phyloP scores from a whole-genome alignment of 64 coral and sea anemone genomes.

The Stichodactyla mertensii region DNA sequence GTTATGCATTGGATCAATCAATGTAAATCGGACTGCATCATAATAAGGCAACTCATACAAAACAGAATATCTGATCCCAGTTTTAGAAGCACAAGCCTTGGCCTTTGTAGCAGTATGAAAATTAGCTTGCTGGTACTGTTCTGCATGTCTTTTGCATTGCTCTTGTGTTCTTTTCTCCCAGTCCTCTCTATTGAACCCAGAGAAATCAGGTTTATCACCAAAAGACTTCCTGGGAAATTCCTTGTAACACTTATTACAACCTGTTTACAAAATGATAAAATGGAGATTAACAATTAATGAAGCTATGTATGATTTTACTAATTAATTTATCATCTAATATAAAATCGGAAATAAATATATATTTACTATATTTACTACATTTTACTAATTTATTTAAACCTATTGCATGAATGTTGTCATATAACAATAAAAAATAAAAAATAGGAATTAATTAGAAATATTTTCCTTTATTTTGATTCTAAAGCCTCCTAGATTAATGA shows the following conservation, averaged over 20 bases:
- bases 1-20: no score
- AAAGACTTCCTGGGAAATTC: not conserved
- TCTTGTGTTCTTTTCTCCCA: slow-evolving; percentile 20
- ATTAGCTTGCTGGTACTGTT: not conserved
- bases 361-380: no score
- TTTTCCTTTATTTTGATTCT: no score
- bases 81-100: not conserved
- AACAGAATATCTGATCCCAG: slow-evolving; percentile 9
- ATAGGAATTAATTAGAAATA: no score
- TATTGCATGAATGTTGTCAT: no score
- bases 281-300: no score
- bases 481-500: no score
- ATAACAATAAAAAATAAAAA: no score
- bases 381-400: no score
- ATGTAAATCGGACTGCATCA: not conserved
- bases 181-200: not conserved
- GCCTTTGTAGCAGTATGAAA: not conserved
- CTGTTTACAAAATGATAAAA: not conserved
- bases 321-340: no score
- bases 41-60: not conserved
- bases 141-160: not conserved
- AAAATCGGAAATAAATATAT: no score
- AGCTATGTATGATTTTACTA: no score
- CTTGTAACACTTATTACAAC: slow-evolving; percentile 32
- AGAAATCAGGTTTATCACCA: slow-evolving; percentile 23